Evolutionary conservation across 2,797 vertebrate species (phyloP).

Genomic region (Molothrus aeneus): DNA sequence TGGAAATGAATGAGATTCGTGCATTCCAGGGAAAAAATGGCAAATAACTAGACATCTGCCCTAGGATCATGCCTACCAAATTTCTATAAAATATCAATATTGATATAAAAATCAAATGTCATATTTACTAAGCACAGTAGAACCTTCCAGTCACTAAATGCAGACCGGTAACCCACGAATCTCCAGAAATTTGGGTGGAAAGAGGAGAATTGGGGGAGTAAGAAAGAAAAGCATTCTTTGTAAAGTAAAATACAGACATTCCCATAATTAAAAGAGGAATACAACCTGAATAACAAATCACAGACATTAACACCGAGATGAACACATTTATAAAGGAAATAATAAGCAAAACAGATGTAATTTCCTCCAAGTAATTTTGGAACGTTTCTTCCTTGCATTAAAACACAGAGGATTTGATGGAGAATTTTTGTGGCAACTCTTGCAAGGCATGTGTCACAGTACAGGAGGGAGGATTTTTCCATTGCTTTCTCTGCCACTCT

Average conservation of each 20-base stretch:
- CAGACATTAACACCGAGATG: background rate
- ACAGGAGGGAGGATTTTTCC: background rate
- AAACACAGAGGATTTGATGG: background rate
- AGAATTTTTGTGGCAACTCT: background rate
- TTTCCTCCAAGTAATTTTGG: background rate
- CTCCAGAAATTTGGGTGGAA: background rate
- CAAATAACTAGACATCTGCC: background rate
- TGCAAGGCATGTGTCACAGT: background rate
- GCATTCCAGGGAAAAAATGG: background rate
- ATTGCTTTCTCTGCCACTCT: background rate
- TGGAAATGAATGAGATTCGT: background rate
- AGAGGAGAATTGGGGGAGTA: background rate
- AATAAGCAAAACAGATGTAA: background rate
- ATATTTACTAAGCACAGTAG: background rate
- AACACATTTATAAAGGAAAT: background rate
- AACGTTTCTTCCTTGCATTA: background rate
- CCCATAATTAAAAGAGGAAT: background rate
- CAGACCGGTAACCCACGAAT: background rate
- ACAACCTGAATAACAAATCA: background rate
- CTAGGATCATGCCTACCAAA: background rate
- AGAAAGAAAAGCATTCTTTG: background rate
- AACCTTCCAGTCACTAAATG: background rate
- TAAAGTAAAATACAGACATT: background rate
- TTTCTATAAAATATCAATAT: background rate
- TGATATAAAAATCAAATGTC: background rate